Percentiles rank a stretch among this genome's conserved stretches.
Evolutionary conservation across 2,797 vertebrate genomes (phyloP).

Genomic region (Buphagus erythrorhynchus): DNA sequence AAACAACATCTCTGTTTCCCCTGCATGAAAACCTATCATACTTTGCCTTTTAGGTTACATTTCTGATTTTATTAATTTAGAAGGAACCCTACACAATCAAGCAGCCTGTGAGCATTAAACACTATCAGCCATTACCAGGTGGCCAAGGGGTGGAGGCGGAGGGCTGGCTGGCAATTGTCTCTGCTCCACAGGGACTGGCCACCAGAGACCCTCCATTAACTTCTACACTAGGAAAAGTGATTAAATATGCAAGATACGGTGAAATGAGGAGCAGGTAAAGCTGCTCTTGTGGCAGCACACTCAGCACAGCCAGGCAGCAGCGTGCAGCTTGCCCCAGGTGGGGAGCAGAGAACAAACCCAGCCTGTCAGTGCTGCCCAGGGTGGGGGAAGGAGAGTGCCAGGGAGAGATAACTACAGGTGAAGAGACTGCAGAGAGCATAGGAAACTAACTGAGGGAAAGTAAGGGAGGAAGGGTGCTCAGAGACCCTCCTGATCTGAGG

Average conservation of each 20-base stretch:
- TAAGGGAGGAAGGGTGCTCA: not conserved
- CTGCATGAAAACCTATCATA: not conserved
- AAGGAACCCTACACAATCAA: not conserved
- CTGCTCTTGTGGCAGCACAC: not conserved
- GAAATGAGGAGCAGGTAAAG: not conserved
- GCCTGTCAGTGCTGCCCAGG: fast-evolving
- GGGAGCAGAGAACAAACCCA: fast-evolving
- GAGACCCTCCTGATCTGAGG: not conserved
- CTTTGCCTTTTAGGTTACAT: not conserved
- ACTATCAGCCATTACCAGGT: not conserved
- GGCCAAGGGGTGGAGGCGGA: not conserved
- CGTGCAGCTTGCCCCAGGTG: fast-evolving
- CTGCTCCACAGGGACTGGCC: not conserved
- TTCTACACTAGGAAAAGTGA: not conserved
- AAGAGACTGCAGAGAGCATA: not conserved
- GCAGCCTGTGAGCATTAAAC: not conserved
- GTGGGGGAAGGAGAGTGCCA: fast-evolving
- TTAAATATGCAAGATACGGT: not conserved
- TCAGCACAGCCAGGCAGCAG: not conserved
- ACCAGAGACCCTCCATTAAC: not conserved
- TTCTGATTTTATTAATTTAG: not conserved
- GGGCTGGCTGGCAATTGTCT: not conserved
- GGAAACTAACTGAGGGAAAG: not conserved
- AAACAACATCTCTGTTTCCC: not conserved
- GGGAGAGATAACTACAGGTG: not conserved